Evolutionary conservation across 2,113 vertebrate genomes (phyloP), one percentile per base, ranked within the genome.

Genomic region (Gallinago paraguaiae): DNA sequence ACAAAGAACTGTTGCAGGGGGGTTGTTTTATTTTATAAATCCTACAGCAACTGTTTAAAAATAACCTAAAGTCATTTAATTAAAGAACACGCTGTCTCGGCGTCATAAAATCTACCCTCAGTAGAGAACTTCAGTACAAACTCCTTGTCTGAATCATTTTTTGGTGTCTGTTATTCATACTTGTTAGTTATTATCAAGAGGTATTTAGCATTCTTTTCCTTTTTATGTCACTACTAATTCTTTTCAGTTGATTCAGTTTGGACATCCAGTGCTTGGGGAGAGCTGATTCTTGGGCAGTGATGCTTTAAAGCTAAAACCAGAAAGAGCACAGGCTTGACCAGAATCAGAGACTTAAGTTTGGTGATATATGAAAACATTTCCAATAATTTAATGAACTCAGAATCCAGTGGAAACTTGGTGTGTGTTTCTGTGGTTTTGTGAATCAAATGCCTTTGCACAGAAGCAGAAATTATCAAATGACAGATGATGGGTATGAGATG

Each of bases 1-100:
- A 15, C 11, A 41, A 22, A 33, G 33, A 24, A 4, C 41, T 18
- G 1, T 0, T 19, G 51, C 27, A 10, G 15, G 15, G 31, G 0
- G 23, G 35, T 60, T 59, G 37, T 11, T 57, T 65, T 37, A 31
- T 1, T 45, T 83, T 61, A 33, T 31, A 35, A 51, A 56, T 9
- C 51, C 45, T 82, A 71, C 68, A 71, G 33, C 61, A 46, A 31
- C 24, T 64, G 65, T 46, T 43, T 85, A 68, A 54, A 90, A 88
- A 68, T 20, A 65, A 80, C 31, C 57, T 43, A 1, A 60, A 80
- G 63, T 7, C 5, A 4, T 6, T 24, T 54, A 61, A 53, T 20
- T 48, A 6, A 57, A 65, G 70, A 88, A 59, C 31, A 9, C 11
- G 23, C 30, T 37, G 7, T 50, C 7, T 30, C 18, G n/a, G 65